Base-by-base conservation (phyloP, 2,113 vertebrate species). In the Desmodus rotundus region DNA sequence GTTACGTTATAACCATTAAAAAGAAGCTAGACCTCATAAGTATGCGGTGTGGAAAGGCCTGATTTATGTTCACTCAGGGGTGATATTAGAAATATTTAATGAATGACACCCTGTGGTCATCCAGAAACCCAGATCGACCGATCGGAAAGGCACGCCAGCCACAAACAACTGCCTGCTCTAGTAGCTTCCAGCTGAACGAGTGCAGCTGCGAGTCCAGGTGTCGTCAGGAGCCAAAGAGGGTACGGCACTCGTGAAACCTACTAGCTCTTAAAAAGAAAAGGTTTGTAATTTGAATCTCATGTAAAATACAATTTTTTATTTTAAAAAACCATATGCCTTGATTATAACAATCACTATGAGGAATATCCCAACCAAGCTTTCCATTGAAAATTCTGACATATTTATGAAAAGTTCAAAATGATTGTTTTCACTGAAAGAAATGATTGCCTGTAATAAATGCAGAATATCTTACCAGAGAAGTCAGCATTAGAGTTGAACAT, bases 51-150 rank as follows among this genome's bases (percentile, higher is more conserved):
- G 45, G n/a, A 33, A 93, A 72, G 72, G 7, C 24, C 45, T 95
- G 65, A 82, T 86, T 91, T 92, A 65, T 47, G 52, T 52, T 24
- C 56, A 65, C 26, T 61, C 9, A 24, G 28, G 50, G n/a, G 15
- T 76, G 38, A 76, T 72, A 65, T 38, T 85, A 61, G 80, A 95
- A 68, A 81, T 81, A 93, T 50, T 93, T 89, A 91, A 82, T 8
- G 91, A 89, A 3, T 52, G 43, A 63, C 24, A 24, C 2, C 80
- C 11, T 14, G 24, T 31, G 7, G 15, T 47, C 28, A 74, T 36
- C 36, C 36, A 87, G 38, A 70, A 12, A 43, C 58, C 7, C 2
- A 36, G 13, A 80, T 36, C 41, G 36, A 33, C 50, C 8, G 63
- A 26, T 36, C 43, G 36, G 47, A 87, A 94, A 91, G 41, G 5